These are phyloP conservation scores for Sturnira hondurensis DNA, from an alignment of 2,113 vertebrate genomes.

Conservation along the genomic window DNA sequence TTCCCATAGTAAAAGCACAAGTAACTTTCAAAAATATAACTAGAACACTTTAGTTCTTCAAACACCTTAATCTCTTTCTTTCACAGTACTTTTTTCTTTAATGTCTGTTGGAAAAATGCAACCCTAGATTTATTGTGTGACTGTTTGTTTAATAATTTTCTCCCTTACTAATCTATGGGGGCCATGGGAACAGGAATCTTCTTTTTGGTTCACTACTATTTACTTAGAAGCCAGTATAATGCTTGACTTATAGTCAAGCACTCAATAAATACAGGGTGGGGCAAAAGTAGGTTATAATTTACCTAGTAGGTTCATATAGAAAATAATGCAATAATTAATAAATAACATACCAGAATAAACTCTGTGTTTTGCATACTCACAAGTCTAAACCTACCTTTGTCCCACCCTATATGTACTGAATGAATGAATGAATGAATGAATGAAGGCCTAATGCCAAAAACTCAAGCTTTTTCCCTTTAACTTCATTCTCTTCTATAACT, in stretches of 20 bases:
- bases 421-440: background rate
- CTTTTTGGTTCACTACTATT: background rate
- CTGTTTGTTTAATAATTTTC: background rate
- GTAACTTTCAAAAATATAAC: background rate
- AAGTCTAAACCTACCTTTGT: background rate
- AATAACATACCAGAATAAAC: background rate
- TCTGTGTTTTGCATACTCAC: background rate
- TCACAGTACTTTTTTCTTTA: background rate
- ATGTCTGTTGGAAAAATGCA: background rate
- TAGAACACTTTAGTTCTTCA: background rate
- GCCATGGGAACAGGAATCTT: background rate
- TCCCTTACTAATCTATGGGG: background rate
- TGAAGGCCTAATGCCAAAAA: background rate
- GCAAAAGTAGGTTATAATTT: background rate
- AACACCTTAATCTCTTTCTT: background rate
- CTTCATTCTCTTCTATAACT: background rate
- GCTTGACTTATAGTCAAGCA: background rate
- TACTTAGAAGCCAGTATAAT: background rate
- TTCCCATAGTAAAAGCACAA: background rate
- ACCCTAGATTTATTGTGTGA: background rate
- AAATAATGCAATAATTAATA: background rate
- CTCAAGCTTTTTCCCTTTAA: background rate
- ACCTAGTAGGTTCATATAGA: background rate
- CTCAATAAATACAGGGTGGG: background rate
- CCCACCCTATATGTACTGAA: background rate